A percentile compares a stretch with the other conserved stretches of the same genome.
Evolutionary conservation across 2,888 invertebrate genomes (phyloP).

Genomic region (Corbicula japonica): DNA sequence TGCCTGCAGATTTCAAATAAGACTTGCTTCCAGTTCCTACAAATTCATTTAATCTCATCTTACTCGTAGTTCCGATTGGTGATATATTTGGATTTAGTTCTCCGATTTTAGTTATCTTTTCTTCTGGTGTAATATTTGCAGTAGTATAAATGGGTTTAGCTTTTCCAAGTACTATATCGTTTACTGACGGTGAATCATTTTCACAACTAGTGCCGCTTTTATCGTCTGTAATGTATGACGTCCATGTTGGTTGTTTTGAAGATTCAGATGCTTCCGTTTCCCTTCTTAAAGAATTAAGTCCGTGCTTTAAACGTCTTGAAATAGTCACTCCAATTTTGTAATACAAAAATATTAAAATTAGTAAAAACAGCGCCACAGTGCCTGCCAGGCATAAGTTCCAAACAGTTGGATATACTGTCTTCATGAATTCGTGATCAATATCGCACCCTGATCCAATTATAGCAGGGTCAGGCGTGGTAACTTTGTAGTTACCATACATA

Average conservation of each 20-base stretch:
- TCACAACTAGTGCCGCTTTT: neutral
- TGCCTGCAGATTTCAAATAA: too few relatives aligned
- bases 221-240: neutral
- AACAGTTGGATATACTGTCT: neutral
- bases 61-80: too few relatives aligned
- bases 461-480: slow-evolving; percentile 6
- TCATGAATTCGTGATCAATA: slow-evolving; percentile 39
- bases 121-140: too few relatives aligned
- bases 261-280: neutral
- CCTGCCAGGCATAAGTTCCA: neutral
- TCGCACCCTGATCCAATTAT: slow-evolving; percentile 44
- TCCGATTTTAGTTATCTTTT: too few relatives aligned
- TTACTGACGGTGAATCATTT: neutral
- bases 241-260: neutral
- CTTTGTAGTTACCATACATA: slow-evolving; percentile 42
- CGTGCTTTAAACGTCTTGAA: neutral
- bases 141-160: neutral
- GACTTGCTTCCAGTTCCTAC: too few relatives aligned
- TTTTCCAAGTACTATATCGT: neutral
- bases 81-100: too few relatives aligned
- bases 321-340: neutral
- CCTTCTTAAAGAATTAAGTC: neutral
- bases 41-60: too few relatives aligned
- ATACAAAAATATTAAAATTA: neutral
- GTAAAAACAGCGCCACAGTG: neutral